Percentiles rank a stretch among this genome's conserved stretches.
Evolutionary conservation across 2,797 vertebrate species (phyloP).

Genomic region (Sebastes cheni): DNA sequence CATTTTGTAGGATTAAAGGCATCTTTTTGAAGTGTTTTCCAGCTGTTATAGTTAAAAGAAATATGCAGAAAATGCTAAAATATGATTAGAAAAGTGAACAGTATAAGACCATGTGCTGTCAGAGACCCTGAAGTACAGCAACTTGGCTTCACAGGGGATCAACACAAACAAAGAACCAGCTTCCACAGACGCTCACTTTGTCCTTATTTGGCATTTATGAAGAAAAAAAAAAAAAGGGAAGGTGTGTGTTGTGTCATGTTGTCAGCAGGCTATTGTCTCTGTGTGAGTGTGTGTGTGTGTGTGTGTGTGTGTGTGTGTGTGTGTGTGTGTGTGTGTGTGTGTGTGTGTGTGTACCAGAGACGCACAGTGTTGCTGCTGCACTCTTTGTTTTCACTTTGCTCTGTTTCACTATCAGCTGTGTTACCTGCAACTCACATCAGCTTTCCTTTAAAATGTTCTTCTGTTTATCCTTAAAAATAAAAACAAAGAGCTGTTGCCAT

Average conservation of each 20-base stretch:
- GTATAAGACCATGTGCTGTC: neutral
- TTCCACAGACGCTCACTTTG: neutral
- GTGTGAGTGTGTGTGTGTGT: neutral
- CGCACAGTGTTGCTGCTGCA: too few species aligned
- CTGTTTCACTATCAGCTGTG: too few species aligned
- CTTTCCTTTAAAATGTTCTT: neutral
- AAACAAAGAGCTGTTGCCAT: neutral
- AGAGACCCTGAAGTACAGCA: neutral
- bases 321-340: too few species aligned
- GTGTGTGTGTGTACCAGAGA: too few species aligned
- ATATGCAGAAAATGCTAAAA: neutral
- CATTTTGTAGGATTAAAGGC: neutral
- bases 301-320: neutral
- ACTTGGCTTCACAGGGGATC: neutral
- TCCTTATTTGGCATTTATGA: slow-evolving; percentile 17
- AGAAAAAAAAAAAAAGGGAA: neutral
- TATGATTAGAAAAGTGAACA: neutral
- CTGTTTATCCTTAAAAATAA: neutral
- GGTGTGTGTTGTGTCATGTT: neutral
- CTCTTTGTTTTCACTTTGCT: too few species aligned
- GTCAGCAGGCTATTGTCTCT: neutral
- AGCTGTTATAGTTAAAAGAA: neutral
- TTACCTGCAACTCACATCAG: neutral
- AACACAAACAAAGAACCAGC: slow-evolving; percentile 2
- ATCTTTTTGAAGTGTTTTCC: neutral